Base-by-base conservation (phyloP, 2,888 invertebrate species). In the Operophtera brumata region DNA sequence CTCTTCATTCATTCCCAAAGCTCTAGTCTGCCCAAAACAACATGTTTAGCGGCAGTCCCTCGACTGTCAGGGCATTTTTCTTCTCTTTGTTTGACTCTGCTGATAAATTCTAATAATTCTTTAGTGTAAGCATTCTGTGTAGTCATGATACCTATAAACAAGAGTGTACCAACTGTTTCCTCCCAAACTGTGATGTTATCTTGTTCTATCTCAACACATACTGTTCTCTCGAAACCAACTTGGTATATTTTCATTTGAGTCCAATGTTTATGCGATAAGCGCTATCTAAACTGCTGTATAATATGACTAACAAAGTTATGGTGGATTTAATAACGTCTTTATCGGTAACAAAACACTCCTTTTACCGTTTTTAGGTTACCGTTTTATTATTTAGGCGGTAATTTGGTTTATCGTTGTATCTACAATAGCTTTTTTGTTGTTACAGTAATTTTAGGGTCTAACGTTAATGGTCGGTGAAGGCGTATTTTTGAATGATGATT, bases 271-370 rank as follows among this genome's bases (percentile, higher is more conserved):
- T 59, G 66, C 70, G 85, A 84, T 85, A 84, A 78, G 66, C 64
- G 62, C 64, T 79, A 85, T 86, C 85, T 85, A 78, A 85, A 86
- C 81, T 75, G 74, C 71, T 69, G 64, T 70, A 73, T 82, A 77
- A 77, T 81, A 78, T 58, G 65, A 60, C 67, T 69, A 71, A 72
- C 65, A 67, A 74, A 76, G 70, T 76, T 75, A 74, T 70, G 70
- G 72, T 71, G 63, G 68, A 65, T 78, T 76, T 77, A 70, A 77
- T 80, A 80, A 81, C 71, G 76, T 73, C 76, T 80, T 82, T 84
- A 82, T 82, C 73, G 70, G 65, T 61, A 72, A 77, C 75, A 73
- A 75, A 77, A 77, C 73, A 75, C 71, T 73, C 71, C 70, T 79
- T 75, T 77, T 77, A 75, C 68, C 71, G 71, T 73, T 77, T 75